phyloP scores from a whole-genome alignment of 2,888 invertebrate genomes.

The Cantharis nigra region DNA sequence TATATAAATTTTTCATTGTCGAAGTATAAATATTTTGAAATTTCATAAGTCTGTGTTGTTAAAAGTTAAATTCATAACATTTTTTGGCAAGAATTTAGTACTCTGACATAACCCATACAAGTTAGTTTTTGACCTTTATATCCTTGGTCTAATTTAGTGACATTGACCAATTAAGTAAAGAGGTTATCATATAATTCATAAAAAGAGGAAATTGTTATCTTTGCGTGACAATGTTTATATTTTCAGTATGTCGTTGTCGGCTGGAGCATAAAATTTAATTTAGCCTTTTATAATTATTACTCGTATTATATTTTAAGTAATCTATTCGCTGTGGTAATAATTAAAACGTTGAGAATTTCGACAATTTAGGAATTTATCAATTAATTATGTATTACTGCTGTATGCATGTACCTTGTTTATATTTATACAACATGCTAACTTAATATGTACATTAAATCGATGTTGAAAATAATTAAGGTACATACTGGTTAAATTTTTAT shows the following conservation, averaged over 20 bases:
- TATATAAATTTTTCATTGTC: not conserved
- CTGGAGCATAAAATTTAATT: not conserved
- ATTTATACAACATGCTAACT: not conserved
- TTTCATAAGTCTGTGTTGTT: not conserved
- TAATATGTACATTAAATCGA: not conserved
- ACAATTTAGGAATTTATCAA: not conserved
- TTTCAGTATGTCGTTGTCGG: not conserved
- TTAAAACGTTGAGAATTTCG: not conserved
- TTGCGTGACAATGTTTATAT: not conserved
- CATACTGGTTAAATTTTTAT: not conserved
- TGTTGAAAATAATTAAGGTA: not conserved
- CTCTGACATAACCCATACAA: not conserved
- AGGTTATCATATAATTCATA: constrained; percentile 1
- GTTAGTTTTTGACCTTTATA: not conserved
- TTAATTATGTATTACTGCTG: not conserved
- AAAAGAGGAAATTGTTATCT: constrained; percentile 2
- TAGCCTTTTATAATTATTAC: not conserved
- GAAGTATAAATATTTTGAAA: not conserved
- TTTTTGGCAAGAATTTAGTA: not conserved
- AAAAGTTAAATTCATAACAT: not conserved
- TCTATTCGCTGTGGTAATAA: not conserved
- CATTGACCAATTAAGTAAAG: constrained; percentile 8
- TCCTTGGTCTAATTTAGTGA: constrained; percentile 12
- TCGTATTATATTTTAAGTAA: not conserved
- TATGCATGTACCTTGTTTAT: not conserved